Conservation (phyloP, 2,113 vertebrate species). For the Odocoileus hemionus region DNA sequence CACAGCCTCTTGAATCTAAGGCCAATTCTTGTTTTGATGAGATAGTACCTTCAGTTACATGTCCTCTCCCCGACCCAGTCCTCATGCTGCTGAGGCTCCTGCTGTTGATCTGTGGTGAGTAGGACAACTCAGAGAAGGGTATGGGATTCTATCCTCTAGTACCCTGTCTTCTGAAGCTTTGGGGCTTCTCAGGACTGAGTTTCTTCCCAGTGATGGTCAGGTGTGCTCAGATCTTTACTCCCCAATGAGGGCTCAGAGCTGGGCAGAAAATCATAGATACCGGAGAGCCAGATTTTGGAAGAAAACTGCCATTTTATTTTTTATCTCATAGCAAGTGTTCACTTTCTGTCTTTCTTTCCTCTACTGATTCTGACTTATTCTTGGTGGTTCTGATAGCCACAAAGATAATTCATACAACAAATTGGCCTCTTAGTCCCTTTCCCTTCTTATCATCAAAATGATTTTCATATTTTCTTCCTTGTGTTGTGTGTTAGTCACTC, state of each 20-base stretch:
- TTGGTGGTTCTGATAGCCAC: background rate
- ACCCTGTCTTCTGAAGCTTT: background rate
- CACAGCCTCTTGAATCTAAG: background rate
- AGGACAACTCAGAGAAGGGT: background rate
- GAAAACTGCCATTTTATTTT: background rate
- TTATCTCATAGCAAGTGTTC: background rate
- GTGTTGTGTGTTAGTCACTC: background rate
- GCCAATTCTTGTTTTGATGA: background rate
- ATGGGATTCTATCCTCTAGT: fast-evolving
- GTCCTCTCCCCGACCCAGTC: background rate
- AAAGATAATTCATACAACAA: background rate
- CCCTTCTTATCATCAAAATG: background rate
- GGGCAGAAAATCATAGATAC: background rate
- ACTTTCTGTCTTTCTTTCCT: background rate
- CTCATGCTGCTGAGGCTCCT: constrained; percentile 48
- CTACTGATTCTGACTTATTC: background rate
- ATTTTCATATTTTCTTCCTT: background rate
- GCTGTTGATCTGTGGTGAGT: constrained; percentile 65
- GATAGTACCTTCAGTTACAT: background rate
- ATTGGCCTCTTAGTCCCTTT: background rate
- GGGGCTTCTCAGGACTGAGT: background rate
- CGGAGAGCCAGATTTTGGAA: background rate
- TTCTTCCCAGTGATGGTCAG: background rate
- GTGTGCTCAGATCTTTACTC: background rate
- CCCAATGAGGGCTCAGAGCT: background rate